Percentiles rank a stretch among this genome's conserved stretches.
phyloP scores from a whole-genome alignment of 2,888 invertebrate genomes.

The Volucella inflata region DNA sequence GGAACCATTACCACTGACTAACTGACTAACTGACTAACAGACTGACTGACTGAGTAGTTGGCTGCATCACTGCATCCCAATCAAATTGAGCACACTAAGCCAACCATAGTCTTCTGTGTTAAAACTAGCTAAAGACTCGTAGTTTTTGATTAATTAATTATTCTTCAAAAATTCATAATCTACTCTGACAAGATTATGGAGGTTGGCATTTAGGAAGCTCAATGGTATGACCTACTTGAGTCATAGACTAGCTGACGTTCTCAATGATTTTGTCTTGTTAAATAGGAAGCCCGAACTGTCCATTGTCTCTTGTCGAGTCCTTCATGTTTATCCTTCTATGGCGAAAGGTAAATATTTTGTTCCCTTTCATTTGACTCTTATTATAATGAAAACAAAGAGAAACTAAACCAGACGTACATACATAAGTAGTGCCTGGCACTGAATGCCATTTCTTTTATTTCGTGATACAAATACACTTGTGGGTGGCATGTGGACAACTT shows the following conservation, averaged over 20 bases:
- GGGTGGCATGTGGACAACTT: constrained; percentile 61
- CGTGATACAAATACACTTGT: constrained; percentile 37
- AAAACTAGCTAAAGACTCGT: constrained; percentile 6
- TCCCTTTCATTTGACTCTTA: constrained; percentile 18
- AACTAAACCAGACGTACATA: background rate
- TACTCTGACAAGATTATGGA: constrained; percentile 44
- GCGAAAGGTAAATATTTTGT: constrained; percentile 2
- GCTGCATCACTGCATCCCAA: constrained; percentile 31
- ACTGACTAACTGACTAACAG: constrained; percentile 11
- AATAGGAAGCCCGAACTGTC: constrained; percentile 9
- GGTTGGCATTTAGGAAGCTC: constrained; percentile 51
- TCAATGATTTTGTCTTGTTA: background rate
- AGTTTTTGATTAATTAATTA: constrained; percentile 55
- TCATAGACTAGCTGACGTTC: constrained; percentile 34
- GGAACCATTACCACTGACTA: constrained; percentile 52
- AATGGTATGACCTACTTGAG: constrained; percentile 59
- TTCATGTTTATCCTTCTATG: constrained; percentile 49
- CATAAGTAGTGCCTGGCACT: constrained; percentile 27
- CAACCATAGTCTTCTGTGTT: background rate
- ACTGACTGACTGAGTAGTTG: constrained; percentile 1
- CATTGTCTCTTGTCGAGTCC: constrained; percentile 23
- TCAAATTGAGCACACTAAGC: background rate
- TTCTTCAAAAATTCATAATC: constrained; percentile 36
- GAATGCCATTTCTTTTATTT: constrained; percentile 40
- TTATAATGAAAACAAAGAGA: background rate